Percentiles rank a stretch among this genome's conserved stretches.
These are phyloP conservation scores for Cotesia chilonis DNA, from an alignment of 1,140 invertebrate species.

Conservation along the genomic window DNA sequence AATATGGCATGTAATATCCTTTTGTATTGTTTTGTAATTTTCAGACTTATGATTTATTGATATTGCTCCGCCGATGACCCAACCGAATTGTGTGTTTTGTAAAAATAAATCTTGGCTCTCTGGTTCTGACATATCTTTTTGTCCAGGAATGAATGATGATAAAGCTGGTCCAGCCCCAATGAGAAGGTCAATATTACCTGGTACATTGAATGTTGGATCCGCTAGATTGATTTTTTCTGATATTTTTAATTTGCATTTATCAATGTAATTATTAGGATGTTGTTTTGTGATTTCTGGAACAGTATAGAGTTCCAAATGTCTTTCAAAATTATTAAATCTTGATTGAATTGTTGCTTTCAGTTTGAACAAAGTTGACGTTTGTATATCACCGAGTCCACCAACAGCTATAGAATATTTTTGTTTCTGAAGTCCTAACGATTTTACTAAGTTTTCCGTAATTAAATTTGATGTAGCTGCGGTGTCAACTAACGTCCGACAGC, in stretches of 20 bases:
- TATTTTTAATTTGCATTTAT: background rate
- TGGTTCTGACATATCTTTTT: conserved; percentile 15
- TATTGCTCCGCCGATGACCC: conserved; percentile 32
- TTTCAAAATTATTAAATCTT: conserved; percentile 10
- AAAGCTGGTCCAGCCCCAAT: conserved; percentile 27
- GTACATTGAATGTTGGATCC: background rate
- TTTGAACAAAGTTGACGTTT: background rate
- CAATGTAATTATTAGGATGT: conserved; percentile 1
- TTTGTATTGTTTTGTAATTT: background rate
- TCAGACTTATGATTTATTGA: background rate
- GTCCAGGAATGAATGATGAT: conserved; percentile 28
- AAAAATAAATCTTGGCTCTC: conserved; percentile 22
- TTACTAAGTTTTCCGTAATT: background rate
- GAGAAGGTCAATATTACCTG: conserved; percentile 22
- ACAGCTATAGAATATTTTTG: conserved; percentile 1
- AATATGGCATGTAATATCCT: conserved; percentile 3
- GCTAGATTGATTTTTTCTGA: too few species aligned
- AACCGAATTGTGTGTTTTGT: conserved; percentile 31
- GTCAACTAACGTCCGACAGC: background rate
- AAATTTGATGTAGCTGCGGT: conserved; percentile 17
- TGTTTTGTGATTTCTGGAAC: conserved; percentile 14
- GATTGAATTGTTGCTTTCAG: conserved; percentile 14
- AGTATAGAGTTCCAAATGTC: conserved; percentile 17
- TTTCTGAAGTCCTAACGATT: background rate
- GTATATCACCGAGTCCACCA: conserved; percentile 9